Evolutionary conservation across 2,113 vertebrate species (phyloP), one percentile per base, ranked within the genome.

Genomic region (Lates calcarifer): DNA sequence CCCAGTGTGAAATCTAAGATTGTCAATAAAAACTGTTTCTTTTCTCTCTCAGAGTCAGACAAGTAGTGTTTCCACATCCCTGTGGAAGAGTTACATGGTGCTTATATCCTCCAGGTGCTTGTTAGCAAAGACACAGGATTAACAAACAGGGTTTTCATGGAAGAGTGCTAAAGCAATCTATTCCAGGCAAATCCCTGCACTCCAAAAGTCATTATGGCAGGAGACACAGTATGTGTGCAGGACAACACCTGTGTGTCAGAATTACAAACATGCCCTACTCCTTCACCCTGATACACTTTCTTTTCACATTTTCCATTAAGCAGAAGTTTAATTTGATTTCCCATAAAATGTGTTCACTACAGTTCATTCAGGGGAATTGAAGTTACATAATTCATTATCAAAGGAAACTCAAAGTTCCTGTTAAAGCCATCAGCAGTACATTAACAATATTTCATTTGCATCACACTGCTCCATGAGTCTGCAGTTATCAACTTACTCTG

Each of bases 81-180:
- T 18, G 13, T 67, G 70, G 82, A 67, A 86, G 56, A 86, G 72
- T 71, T 80, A 41, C 76, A 80, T 74, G 51, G 67, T 83, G 57
- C 39, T 75, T 45, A 61, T 71, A 88, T 31, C 77, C 86, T 89
- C 87, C 60, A 81, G 76, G 74, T 79, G 81, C 86, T 89, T 89
- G 68, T 94, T 91, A 91, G 81, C 83, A 67, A 72, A 79, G 63
- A 83, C 64, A 79, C 84, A 80, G 61, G 61, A 85, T 89, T 76
- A 77, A 89, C 51, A 73, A 71, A 83, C 64, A 71, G 47, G 33
- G 68, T 72, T 83, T 87, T 81, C 69, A 74, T 74, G 60, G 69
- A 67, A 43, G 79, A 86, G 39, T 88, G 88, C 55, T 91, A 89
- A 88, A 93, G 73, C 66, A 74, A 90, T 93, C 83, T 84, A 77